Evolutionary conservation across 1,140 invertebrate genomes (phyloP).

Genomic region (Drosophila sucinea): DNA sequence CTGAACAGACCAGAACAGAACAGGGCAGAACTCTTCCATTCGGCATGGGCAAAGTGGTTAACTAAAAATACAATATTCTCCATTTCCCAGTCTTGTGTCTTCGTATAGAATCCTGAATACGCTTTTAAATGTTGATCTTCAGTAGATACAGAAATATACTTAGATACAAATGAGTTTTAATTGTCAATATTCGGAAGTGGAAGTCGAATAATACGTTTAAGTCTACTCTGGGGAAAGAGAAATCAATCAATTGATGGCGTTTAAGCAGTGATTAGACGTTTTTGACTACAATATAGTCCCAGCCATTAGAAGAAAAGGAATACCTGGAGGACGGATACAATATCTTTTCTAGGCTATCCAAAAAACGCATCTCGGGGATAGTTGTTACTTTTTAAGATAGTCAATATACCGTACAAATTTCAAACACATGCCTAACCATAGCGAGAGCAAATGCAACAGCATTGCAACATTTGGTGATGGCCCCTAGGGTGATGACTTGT

Average conservation of each 20-base stretch:
- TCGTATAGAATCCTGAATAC: background rate
- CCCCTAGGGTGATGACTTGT: slow-evolving; percentile 9
- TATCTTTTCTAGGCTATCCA: too few species aligned
- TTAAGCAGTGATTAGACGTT: too few species aligned
- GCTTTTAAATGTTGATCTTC: background rate
- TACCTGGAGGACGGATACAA: too few species aligned
- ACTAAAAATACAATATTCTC: background rate
- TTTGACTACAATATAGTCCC: too few species aligned
- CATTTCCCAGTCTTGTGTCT: too few species aligned
- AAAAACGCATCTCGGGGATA: background rate
- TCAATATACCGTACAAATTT: background rate
- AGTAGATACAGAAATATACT: too few species aligned
- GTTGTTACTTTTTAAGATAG: background rate
- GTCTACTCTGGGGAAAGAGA: too few species aligned
- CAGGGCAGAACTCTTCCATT: background rate
- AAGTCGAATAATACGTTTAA: too few species aligned
- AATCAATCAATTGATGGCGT: too few species aligned
- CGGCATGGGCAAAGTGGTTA: background rate
- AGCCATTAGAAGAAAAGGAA: too few species aligned
- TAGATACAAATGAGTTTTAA: too few species aligned
- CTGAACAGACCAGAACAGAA: background rate
- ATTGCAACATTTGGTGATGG: slow-evolving; percentile 41
- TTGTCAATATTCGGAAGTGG: too few species aligned
- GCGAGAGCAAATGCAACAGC: slow-evolving; percentile 20
- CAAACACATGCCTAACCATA: background rate